Evolutionary conservation across 2,797 vertebrate genomes (phyloP), one percentile per base, ranked within the genome.

Genomic region (Octomys mimax): DNA sequence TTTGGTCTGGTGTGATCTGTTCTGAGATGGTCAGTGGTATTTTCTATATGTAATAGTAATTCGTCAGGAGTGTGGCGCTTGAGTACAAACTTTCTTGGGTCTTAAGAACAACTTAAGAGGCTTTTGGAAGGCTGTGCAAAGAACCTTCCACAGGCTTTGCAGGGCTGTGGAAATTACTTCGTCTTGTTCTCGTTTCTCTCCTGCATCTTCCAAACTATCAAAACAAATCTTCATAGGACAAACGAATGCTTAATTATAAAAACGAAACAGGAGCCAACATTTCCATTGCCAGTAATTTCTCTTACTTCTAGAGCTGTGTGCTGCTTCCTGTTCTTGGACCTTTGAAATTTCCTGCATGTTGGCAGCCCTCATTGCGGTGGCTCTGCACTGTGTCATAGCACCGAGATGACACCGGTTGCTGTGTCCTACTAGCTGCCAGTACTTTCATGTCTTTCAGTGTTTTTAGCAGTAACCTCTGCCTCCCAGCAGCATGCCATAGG

Each of bases 41-140:
- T 96, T 97, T 92, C 57, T 78, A 8, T 2, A 33, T 33, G 26
- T 61, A n/a, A 54, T 88, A 66, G 59, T 68, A 83, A 78, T 61
- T 88, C 79, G 46, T n/a, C 49, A 78, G 71, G 71, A 57, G 12
- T 22, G 28, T 80, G 70, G 33, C 11, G 9, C 28, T 54, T 33
- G 36, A 21, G 42, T 42, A 52, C 78, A 64, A 19, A 57, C 33
- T 62, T 62, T 49, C 39, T 83, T 87, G 81, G 21, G 33, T 70
- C 33, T 91, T 82, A 59, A 68, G 46, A 62, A 68, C 73, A n/a
- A 39, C 61, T 84, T 91, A 49, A 87, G 82, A 75, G 49, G 11
- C 24, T 81, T 83, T 90, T 31, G 59, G 73, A 77, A 81, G 78
- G n/a, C 49, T 49, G 24, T 28, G 77, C 42, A 31, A 89, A 73